Conservation (phyloP, 2,113 vertebrate genomes). For the Nibea albiflora region DNA sequence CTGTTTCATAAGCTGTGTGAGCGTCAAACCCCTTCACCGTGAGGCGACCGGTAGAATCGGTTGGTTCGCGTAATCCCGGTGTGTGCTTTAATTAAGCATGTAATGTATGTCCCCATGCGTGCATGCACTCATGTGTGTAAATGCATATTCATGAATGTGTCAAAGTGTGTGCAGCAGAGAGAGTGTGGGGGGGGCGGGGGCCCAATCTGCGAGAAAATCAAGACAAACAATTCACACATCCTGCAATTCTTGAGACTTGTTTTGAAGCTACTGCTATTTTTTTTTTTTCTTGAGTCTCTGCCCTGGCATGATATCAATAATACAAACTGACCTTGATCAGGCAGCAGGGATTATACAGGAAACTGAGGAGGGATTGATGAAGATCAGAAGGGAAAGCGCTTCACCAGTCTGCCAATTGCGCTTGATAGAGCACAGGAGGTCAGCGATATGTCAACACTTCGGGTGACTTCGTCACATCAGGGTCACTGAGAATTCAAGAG, state of each 20-base stretch:
- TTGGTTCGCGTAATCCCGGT: not conserved
- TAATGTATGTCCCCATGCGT: not conserved
- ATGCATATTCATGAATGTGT: not conserved
- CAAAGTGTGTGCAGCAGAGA: not conserved
- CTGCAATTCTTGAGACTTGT: not conserved
- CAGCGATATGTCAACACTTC: not conserved
- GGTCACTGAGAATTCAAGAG: constrained; percentile 9
- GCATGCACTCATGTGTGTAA: not conserved
- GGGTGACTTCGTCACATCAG: constrained; percentile 20
- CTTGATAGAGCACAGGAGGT: constrained; percentile 15
- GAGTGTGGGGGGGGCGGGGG: not conserved
- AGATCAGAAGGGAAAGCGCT: constrained; percentile 6
- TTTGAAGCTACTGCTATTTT: not conserved
- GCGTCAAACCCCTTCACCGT: not conserved
- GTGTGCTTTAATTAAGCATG: no score
- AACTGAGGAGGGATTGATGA: not conserved
- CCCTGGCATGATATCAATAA: not conserved
- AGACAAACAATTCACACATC: not conserved
- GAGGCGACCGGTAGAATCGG: no score
- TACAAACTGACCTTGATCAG: not conserved
- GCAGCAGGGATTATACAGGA: not conserved
- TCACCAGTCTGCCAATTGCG: not conserved
- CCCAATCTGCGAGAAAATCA: not conserved
- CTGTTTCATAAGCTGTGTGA: not conserved
- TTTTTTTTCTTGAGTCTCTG: not conserved